Percentiles rank a stretch among this genome's conserved stretches.
These are phyloP conservation scores for Tokudaia muenninki DNA, from an alignment of 2,797 vertebrate genomes.

Conservation along the genomic window DNA sequence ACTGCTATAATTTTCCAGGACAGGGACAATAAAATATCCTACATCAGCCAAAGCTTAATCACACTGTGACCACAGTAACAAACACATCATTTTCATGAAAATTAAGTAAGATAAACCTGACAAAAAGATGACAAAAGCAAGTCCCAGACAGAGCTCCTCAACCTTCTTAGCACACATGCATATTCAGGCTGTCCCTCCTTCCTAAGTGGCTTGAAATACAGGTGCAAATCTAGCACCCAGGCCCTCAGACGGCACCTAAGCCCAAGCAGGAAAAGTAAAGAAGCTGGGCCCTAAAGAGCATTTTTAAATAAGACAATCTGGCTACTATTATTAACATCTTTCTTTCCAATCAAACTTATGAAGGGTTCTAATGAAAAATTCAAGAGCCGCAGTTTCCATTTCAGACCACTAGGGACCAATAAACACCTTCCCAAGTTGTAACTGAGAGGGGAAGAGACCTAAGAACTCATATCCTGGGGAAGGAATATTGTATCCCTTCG, in stretches of 20 bases:
- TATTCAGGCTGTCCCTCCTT: constrained; percentile 19
- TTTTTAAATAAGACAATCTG: constrained; percentile 50
- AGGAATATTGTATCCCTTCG: neutral
- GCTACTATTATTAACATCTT: constrained; percentile 47
- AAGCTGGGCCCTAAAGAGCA: neutral
- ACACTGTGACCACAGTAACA: constrained; percentile 74
- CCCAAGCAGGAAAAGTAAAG: constrained; percentile 14
- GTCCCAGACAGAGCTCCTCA: constrained; percentile 43
- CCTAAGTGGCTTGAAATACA: constrained; percentile 27
- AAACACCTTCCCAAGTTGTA: constrained; percentile 9
- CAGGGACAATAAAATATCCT: constrained; percentile 83
- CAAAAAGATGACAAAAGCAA: constrained; percentile 43
- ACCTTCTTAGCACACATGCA: constrained; percentile 4
- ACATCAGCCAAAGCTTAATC: constrained; percentile 75
- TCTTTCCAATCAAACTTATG: constrained; percentile 17
- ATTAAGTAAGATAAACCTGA: constrained; percentile 68
- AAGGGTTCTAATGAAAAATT: neutral
- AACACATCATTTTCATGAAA: constrained; percentile 60
- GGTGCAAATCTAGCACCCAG: neutral
- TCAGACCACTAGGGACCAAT: constrained; percentile 77
- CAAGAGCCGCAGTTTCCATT: constrained; percentile 65
- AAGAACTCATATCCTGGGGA: neutral
- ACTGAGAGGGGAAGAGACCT: neutral
- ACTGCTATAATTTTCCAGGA: constrained; percentile 81
- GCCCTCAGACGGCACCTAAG: neutral